A percentile compares a stretch with the other conserved stretches of the same genome.
These are phyloP conservation scores for Phrynosoma platyrhinos DNA, from an alignment of 2,113 vertebrate genomes.

Conservation along the genomic window DNA sequence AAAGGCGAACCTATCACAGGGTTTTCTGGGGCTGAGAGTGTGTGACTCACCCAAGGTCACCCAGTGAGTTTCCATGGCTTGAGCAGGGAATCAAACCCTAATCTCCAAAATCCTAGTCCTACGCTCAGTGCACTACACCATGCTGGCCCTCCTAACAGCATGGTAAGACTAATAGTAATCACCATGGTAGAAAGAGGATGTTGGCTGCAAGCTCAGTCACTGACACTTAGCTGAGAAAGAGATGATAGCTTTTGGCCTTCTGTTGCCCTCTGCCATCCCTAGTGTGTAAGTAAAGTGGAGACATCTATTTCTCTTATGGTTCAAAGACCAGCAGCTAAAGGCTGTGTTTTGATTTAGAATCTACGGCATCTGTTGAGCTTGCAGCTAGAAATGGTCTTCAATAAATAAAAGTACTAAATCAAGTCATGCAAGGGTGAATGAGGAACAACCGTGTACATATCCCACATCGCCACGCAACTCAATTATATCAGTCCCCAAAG, in stretches of 20 bases:
- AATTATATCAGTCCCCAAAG: not conserved
- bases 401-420: not conserved
- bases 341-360: not conserved
- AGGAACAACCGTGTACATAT: rapidly evolving
- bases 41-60: no score
- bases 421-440: rapidly evolving
- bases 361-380: rapidly evolving
- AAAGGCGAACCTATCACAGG: no score
- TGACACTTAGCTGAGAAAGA: no score
- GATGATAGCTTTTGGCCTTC: not conserved
- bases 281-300: rapidly evolving
- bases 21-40: no score
- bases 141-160: no score
- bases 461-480: slow-evolving; percentile 31
- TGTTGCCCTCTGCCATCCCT: not conserved
- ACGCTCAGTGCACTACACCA: no score
- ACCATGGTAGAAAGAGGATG: not conserved
- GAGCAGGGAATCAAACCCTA: no score
- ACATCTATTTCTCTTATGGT: not conserved
- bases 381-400: not conserved
- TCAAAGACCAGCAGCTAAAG: rapidly evolving
- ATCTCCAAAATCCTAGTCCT: no score
- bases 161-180: not conserved
- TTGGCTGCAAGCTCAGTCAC: not conserved
- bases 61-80: no score